A percentile compares a stretch with the other conserved stretches of the same genome.
phyloP scores from a whole-genome alignment of 1,140 invertebrate species.

The Antheraea pernyi region DNA sequence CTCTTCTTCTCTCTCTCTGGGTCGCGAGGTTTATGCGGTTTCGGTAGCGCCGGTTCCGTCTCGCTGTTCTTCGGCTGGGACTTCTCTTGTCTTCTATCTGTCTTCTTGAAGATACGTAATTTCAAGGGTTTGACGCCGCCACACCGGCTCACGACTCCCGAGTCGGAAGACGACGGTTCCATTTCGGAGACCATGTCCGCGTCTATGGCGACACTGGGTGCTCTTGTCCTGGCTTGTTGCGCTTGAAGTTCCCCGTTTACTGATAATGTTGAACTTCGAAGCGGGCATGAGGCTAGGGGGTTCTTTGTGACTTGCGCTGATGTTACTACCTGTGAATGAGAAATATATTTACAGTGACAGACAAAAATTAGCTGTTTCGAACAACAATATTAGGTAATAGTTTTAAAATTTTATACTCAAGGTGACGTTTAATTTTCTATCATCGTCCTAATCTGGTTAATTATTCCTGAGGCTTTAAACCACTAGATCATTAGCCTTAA shows the following conservation, averaged over 20 bases:
- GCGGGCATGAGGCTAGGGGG: constrained; percentile 75
- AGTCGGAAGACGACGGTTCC: constrained; percentile 94
- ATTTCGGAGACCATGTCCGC: constrained; percentile 95
- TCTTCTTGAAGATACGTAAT: constrained; percentile 88
- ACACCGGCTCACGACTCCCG: constrained; percentile 92
- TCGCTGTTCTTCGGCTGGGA: constrained; percentile 72
- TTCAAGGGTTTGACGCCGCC: constrained; percentile 93
- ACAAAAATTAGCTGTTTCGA: too few relatives aligned
- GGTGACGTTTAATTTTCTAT: too few relatives aligned
- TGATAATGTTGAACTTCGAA: constrained; percentile 80
- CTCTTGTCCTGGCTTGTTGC: constrained; percentile 81
- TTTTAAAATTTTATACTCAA: too few relatives aligned
- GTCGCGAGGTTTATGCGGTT: constrained; percentile 88
- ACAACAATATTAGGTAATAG: too few relatives aligned
- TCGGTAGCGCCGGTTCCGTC: constrained; percentile 81
- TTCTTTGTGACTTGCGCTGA: constrained; percentile 73
- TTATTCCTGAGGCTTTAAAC: too few relatives aligned
- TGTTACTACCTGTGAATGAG: constrained; percentile 58
- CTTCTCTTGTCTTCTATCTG: constrained; percentile 74
- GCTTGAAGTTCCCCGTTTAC: constrained; percentile 85
- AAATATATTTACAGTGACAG: too few relatives aligned
- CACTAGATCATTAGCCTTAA: too few relatives aligned
- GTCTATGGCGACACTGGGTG: constrained; percentile 89
- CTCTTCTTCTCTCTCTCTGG: constrained; percentile 96
- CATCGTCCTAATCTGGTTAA: too few relatives aligned